A percentile compares a stretch with the other conserved stretches of the same genome.
phyloP scores from a whole-genome alignment of 2,797 vertebrate species.

The Enteromius treurensis region DNA sequence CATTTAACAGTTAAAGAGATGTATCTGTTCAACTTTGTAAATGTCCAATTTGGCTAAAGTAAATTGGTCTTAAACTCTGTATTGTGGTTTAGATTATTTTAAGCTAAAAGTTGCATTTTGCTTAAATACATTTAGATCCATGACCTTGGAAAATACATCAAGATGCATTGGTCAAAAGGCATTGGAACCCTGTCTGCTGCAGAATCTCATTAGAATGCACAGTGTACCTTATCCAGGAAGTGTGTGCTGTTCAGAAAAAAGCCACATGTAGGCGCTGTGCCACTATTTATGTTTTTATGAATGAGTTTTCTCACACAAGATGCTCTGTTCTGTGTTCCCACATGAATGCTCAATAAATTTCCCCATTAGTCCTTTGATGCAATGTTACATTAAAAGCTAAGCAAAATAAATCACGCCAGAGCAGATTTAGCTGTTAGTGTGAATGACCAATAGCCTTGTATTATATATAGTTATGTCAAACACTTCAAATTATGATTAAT shows the following conservation, averaged over 20 bases:
- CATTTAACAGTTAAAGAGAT: background rate
- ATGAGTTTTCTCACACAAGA: conserved; percentile 3
- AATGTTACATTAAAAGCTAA: background rate
- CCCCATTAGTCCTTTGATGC: conserved; percentile 12
- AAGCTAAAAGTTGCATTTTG: background rate
- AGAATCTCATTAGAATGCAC: conserved; percentile 6
- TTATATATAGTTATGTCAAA: background rate
- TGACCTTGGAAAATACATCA: background rate
- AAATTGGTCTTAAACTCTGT: background rate
- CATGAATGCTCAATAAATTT: conserved; percentile 5
- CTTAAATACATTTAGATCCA: background rate
- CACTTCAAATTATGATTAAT: background rate
- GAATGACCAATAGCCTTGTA: background rate
- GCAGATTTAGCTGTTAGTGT: background rate
- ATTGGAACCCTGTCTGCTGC: conserved; percentile 13
- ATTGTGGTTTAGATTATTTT: background rate
- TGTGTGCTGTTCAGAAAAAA: conserved; percentile 52
- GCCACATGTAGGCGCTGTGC: conserved; percentile 59
- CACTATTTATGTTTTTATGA: conserved; percentile 41
- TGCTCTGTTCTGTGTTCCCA: background rate
- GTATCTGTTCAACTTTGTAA: background rate
- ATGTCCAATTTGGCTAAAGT: background rate
- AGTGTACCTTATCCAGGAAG: background rate
- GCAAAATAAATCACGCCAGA: background rate
- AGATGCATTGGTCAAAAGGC: background rate